Evolutionary conservation across 1,140 invertebrate species (phyloP), one percentile per base, ranked within the genome.

Genomic region (Nylanderia fulva): DNA sequence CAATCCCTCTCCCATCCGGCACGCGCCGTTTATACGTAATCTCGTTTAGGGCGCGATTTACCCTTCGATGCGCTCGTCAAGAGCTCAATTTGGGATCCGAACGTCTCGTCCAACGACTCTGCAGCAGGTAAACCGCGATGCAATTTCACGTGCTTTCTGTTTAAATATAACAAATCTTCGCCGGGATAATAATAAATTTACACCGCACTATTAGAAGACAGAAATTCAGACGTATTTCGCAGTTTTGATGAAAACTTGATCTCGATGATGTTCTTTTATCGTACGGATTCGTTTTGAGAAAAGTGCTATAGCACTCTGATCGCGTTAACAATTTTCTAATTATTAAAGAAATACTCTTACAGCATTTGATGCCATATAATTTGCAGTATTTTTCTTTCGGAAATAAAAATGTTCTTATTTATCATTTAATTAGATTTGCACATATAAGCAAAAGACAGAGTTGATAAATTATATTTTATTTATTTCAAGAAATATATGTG

Each of bases 151-250:
- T 69, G 83, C 87, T 87, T 85, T 74, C 66, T 15, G 48, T 79
- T 54, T 74, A 87, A 87, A n/a, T n/a, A n/a, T n/a, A n/a, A 87
- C 74, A 80, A 85, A 80, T 87, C 54, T 85, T 54, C 24, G 8
- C 24, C 68, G 15, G 13, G 13, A 11, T 29, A 48, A 74, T 74
- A 24, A 54, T 48, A 13, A 48, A 48, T 33, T 6, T 36, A 42
- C 63, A 27, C 48, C 36, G 33, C 75, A 21, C 21, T 39, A 64
- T 60, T n/a, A n/a, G n/a, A n/a, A 27, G 18, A 29, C 45, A 48
- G 8, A 52, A 84, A 86, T 75, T 60, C 75, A 15, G 36, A 52
- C n/a, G n/a, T n/a, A 56, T 24, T 39, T 13, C 6, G 7, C 21
- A 27, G 69, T 84, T 74, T 48, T 45, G 15, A 9, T 36, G 18